Conservation (phyloP, 1,140 invertebrate genomes). For the Lineus longissimus region DNA sequence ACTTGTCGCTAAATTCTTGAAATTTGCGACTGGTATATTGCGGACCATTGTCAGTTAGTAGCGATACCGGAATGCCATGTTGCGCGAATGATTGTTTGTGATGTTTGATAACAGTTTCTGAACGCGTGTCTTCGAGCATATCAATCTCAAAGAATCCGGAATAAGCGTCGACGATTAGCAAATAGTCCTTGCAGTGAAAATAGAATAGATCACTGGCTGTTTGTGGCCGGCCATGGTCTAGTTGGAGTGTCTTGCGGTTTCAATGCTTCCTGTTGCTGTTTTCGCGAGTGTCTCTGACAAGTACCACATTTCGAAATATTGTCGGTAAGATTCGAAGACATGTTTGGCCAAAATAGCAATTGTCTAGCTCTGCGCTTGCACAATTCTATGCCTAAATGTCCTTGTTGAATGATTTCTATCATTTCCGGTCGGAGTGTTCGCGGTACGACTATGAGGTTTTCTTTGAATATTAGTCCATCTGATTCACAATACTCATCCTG, state of each 20-base stretch:
- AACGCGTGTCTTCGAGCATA: not conserved
- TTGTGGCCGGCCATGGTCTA: not conserved
- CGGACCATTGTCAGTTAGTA: conserved; percentile 21
- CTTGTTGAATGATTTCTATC: not conserved
- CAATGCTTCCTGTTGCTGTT: too few relatives aligned
- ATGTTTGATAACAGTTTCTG: not conserved
- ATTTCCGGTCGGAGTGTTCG: not conserved
- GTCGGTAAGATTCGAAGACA: not conserved
- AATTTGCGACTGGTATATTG: conserved; percentile 10
- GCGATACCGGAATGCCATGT: not conserved
- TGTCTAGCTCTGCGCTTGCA: not conserved
- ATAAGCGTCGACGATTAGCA: too few relatives aligned
- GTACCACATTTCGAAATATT: not conserved
- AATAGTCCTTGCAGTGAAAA: too few relatives aligned
- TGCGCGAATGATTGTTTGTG: not conserved
- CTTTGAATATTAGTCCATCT: not conserved
- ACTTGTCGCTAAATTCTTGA: conserved; percentile 8
- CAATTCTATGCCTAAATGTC: not conserved
- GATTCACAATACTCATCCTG: too few relatives aligned
- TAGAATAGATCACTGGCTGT: too few relatives aligned
- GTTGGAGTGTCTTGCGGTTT: too few relatives aligned
- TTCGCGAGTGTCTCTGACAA: not conserved
- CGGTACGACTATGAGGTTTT: not conserved
- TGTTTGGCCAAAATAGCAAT: not conserved
- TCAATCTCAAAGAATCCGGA: not conserved